phyloP scores from a whole-genome alignment of 1,140 invertebrate species.

The Calephelis virginiensis region DNA sequence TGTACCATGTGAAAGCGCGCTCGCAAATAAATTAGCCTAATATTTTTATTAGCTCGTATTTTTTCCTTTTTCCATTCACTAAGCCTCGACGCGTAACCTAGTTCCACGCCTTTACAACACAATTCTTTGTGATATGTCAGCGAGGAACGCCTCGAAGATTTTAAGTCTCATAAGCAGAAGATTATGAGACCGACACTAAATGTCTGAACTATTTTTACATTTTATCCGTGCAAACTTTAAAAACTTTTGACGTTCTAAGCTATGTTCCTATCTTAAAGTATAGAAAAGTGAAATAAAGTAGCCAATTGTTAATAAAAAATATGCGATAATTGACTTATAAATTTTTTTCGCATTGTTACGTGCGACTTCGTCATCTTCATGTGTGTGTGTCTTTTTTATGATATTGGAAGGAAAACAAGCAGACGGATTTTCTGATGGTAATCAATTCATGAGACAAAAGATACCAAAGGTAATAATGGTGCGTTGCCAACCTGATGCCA shows the following conservation, averaged over 20 bases:
- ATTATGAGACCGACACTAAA: not conserved
- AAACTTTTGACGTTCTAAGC: no score
- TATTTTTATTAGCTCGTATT: constrained; percentile 1
- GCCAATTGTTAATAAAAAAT: no score
- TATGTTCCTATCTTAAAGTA: not conserved
- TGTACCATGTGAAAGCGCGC: not conserved
- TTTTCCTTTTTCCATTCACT: constrained; percentile 11
- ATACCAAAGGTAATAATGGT: no score
- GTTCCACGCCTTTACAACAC: constrained; percentile 2
- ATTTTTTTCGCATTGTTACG: no score
- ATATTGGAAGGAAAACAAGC: no score
- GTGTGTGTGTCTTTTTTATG: no score
- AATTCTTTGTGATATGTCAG: constrained; percentile 11
- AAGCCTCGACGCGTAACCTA: constrained; percentile 10
- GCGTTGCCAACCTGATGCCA: no score
- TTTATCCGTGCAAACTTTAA: no score
- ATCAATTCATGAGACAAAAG: no score
- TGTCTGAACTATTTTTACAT: not conserved
- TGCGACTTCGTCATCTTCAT: no score
- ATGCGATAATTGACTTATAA: no score
- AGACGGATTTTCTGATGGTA: no score
- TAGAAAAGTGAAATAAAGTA: not conserved
- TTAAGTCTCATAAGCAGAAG: constrained; percentile 17
- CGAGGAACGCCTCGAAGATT: constrained; percentile 9
- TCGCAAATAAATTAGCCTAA: constrained; percentile 10